Evolutionary conservation across 2,113 vertebrate genomes (phyloP).

Genomic region (Centropus unirufus): DNA sequence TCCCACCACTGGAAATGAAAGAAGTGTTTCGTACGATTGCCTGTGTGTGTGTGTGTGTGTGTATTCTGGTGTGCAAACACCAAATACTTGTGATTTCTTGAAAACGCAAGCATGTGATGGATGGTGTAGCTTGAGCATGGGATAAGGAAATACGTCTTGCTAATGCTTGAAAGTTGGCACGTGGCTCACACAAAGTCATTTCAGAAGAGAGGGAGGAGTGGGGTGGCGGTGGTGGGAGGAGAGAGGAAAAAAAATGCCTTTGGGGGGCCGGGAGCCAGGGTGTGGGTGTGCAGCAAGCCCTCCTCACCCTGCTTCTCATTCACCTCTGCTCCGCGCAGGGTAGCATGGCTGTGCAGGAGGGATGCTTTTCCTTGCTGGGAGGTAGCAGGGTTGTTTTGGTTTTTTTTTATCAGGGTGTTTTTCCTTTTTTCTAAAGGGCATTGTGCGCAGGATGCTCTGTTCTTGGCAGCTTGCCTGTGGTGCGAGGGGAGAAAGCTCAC

Average conservation of each 20-base stretch:
- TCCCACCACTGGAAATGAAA: neutral
- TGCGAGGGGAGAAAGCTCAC: neutral
- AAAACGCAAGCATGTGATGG: neutral
- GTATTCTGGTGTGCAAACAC: neutral
- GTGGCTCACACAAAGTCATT: slow-evolving; percentile 2
- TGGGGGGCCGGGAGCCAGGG: neutral
- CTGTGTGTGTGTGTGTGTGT: rapidly evolving
- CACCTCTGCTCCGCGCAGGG: neutral
- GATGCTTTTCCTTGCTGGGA: neutral
- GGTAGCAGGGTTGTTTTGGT: neutral
- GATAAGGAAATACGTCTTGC: neutral
- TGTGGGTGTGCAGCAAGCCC: neutral
- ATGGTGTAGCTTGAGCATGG: neutral
- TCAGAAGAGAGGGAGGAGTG: neutral
- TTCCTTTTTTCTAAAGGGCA: neutral
- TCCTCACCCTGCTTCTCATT: neutral
- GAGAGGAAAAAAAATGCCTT: slow-evolving; percentile 37
- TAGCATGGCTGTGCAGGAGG: neutral
- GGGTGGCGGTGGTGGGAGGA: neutral
- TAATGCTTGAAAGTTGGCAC: neutral
- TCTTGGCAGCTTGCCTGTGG: neutral
- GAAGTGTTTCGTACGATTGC: neutral
- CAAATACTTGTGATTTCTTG: neutral
- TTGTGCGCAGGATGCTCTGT: neutral
- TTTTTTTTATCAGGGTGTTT: neutral